Conservation (phyloP, 2,113 vertebrate genomes). For the Stegastes partitus region DNA sequence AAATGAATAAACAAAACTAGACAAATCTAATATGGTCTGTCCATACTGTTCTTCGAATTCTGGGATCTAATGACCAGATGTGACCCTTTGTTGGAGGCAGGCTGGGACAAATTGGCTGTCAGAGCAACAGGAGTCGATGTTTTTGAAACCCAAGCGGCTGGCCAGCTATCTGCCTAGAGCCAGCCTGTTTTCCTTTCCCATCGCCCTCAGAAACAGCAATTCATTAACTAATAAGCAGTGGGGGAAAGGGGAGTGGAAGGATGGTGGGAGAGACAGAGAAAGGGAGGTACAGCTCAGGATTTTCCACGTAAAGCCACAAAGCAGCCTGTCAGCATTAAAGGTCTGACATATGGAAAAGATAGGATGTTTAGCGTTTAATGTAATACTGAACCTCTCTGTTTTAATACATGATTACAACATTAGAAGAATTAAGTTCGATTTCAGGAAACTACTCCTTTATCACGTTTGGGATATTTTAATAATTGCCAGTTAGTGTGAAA, state of each 20-base stretch:
- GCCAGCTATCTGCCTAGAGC: constrained; percentile 74
- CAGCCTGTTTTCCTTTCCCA: constrained; percentile 82
- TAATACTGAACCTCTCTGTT: background rate
- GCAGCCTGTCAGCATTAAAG: background rate
- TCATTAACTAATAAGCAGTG: constrained; percentile 83
- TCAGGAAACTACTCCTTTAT: background rate
- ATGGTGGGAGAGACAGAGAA: background rate
- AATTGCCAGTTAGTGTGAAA: background rate
- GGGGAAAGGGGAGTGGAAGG: background rate
- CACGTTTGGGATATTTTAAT: background rate
- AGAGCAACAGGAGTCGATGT: constrained; percentile 81
- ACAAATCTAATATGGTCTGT: constrained; percentile 27
- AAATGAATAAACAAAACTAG: background rate
- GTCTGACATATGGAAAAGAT: background rate
- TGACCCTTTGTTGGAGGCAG: constrained; percentile 75
- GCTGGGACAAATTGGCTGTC: constrained; percentile 79
- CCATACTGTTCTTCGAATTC: constrained; percentile 60
- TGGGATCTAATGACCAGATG: constrained; percentile 81
- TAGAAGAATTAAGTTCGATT: background rate
- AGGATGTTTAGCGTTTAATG: background rate
- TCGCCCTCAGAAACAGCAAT: constrained; percentile 74
- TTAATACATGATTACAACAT: background rate
- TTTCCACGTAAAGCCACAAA: constrained; percentile 31
- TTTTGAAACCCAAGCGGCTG: constrained; percentile 83
- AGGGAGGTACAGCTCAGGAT: too few species aligned